Base-by-base conservation (phyloP, 2,113 vertebrate species). In the Leuciscus idus region DNA sequence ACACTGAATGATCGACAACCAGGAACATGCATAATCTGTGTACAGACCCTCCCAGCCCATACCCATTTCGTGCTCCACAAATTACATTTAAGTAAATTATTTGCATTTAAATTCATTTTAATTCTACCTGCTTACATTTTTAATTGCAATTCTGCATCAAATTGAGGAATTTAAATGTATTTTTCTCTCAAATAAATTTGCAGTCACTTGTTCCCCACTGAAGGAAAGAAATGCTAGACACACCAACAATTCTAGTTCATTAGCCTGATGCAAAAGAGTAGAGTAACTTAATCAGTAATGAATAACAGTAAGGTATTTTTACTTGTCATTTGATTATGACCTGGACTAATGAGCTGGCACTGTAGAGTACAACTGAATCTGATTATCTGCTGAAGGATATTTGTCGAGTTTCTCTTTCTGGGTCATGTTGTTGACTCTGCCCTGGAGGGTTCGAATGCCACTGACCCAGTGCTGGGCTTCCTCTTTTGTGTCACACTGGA, bases 371-470 rank as follows among this genome's bases (percentile, higher is more conserved):
- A 28, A 61, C 1, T 36, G 30, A 39, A 48, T 57, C 30, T 30
- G 11, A 62, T 75, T 64, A 8, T 2, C 23, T 61, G 26, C 21
- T 28, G 50, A 91, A 97, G 96, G 98, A 98, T 99, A 99, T 96
- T 98, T 97, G 79, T 99, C 96, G 0, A 99, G 96, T 81, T 97
- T 97, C 88, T 99, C 97, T 0, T 92, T 91, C 89, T 99, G 97
- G 91, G 92, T 98, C 98, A 99, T 98, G 91, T 96, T 96, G 5
- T 95, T 93, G 17, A 96, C 93, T 86, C 96, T 91, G 2, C 88
- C 93, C 85, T 97, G 95, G 83, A 99, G 94, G 59, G 96, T 99
- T 43, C 89, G 91, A 87, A 99, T 95, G 28, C 98, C 98, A 0
- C 93, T 94, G 84, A 94, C 94, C 98, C 98, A 99, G 88, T 92